These are phyloP conservation scores for Melieria crassipennis DNA, from an alignment of 2,888 invertebrate genomes.

Conservation along the genomic window DNA sequence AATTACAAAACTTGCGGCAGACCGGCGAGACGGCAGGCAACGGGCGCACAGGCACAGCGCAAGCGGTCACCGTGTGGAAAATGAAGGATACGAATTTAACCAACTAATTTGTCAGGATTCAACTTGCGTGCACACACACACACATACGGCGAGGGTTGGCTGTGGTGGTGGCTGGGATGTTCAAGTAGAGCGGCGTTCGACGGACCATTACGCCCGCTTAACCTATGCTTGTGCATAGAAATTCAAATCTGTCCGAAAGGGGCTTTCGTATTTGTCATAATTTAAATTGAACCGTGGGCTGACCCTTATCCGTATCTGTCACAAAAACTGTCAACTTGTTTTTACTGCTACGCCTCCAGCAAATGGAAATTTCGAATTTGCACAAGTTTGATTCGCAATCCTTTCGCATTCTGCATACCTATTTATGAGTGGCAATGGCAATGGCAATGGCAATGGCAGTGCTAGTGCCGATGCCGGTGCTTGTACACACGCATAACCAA, in stretches of 20 bases:
- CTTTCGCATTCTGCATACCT: constrained; percentile 18
- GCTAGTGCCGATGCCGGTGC: too few relatives aligned
- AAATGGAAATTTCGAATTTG: neutral
- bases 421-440: too few relatives aligned
- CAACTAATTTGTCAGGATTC: constrained; percentile 4
- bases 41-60: neutral
- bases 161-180: neutral
- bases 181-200: neutral
- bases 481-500: constrained; percentile 21
- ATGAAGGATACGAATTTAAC: constrained; percentile 2
- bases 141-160: neutral
- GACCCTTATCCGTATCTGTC: constrained; percentile 26
- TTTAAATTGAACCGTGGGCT: constrained; percentile 4
- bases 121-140: neutral
- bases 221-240: neutral
- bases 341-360: neutral
- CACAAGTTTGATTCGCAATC: constrained; percentile 24
- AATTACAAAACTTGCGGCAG: constrained; percentile 12
- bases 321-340: constrained; percentile 40
- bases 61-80: neutral
- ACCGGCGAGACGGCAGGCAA: neutral
- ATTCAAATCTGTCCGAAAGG: neutral
- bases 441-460: too few relatives aligned
- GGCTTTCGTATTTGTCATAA: constrained; percentile 1
- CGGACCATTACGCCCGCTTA: neutral